These are phyloP conservation scores for Misgurnus anguillicaudatus DNA, from an alignment of 2,113 vertebrate genomes.

Conservation along the genomic window DNA sequence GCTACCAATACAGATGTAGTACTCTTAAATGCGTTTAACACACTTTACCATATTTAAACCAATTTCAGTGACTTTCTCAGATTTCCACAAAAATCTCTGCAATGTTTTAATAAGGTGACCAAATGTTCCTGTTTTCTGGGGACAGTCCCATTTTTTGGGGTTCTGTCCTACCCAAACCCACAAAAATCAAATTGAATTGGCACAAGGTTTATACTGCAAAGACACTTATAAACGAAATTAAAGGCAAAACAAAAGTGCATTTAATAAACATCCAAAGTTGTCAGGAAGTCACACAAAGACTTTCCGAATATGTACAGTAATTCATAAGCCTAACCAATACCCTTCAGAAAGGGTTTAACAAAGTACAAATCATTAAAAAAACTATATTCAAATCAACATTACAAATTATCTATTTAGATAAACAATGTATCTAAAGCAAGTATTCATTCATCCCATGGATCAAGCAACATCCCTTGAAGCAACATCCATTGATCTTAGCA, in stretches of 20 bases:
- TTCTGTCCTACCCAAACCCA: no score
- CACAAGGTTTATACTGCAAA: neutral
- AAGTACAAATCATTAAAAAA: neutral
- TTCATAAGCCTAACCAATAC: no score
- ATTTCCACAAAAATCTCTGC: neutral
- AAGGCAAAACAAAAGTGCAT: neutral
- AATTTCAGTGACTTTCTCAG: no score
- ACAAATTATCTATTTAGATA: slow-evolving; percentile 1
- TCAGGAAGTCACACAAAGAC: neutral
- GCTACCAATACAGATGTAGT: neutral
- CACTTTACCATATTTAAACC: no score
- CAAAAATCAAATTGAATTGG: neutral
- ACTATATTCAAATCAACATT: neutral
- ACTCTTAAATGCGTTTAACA: no score
- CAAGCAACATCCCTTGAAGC: slow-evolving; percentile 28
- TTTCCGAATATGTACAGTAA: neutral
- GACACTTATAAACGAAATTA: neutral
- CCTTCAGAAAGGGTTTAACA: no score
- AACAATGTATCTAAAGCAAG: neutral
- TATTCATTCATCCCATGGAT: slow-evolving; percentile 33
- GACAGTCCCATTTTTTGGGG: no score
- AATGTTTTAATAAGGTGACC: no score
- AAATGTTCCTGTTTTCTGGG: no score
- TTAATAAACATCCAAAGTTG: neutral
- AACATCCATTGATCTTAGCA: slow-evolving; percentile 62